phyloP scores from a whole-genome alignment of 2,797 vertebrate genomes.

The Astyanax mexicanus region DNA sequence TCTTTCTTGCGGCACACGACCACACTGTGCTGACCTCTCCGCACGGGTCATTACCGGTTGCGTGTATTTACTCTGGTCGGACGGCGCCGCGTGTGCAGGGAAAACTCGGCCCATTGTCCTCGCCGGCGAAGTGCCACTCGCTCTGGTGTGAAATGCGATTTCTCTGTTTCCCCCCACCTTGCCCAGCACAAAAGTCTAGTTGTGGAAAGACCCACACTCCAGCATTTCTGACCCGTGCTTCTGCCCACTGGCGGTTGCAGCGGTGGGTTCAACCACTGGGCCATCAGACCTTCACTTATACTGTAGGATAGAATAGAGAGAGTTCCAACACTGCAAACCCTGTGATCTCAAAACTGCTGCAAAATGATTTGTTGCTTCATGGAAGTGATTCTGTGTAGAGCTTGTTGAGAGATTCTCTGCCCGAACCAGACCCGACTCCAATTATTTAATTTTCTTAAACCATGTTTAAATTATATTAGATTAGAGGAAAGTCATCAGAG shows the following conservation, averaged over 20 bases:
- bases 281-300: background rate
- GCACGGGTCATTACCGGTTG: slow-evolving; percentile 53
- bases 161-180: slow-evolving; percentile 66
- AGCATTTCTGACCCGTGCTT: slow-evolving; percentile 35
- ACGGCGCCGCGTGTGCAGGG: slow-evolving; percentile 35
- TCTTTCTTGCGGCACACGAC: slow-evolving; percentile 70
- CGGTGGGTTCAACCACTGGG: background rate
- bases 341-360: too few relatives aligned
- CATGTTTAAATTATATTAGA: too few relatives aligned
- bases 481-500: too few relatives aligned
- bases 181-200: slow-evolving; percentile 73
- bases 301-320: background rate
- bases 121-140: slow-evolving; percentile 40
- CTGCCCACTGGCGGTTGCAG: slow-evolving; percentile 17
- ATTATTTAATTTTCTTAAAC: too few relatives aligned
- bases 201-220: slow-evolving; percentile 65
- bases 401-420: too few relatives aligned
- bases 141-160: slow-evolving; percentile 80
- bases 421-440: too few relatives aligned
- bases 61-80: slow-evolving; percentile 56
- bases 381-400: too few relatives aligned
- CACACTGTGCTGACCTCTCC: slow-evolving; percentile 40
- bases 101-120: slow-evolving; percentile 52
- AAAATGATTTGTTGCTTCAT: too few relatives aligned
- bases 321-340: background rate